phyloP scores from a whole-genome alignment of 1,140 invertebrate species.

The Bemisia tabaci region DNA sequence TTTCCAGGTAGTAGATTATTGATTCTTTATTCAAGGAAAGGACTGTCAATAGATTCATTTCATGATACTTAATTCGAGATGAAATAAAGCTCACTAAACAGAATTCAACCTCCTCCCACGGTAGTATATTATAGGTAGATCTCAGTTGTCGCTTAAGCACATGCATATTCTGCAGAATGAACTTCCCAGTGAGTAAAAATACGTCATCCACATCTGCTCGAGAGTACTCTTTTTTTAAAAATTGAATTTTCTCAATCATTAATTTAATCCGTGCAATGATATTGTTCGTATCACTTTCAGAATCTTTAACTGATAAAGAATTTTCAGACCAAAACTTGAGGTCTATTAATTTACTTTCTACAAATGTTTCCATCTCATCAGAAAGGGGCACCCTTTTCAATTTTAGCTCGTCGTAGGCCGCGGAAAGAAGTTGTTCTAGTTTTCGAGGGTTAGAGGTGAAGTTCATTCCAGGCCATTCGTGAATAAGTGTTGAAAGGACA shows the following conservation, averaged over 20 bases:
- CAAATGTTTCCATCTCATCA: constrained; percentile 12
- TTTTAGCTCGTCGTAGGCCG: constrained; percentile 13
- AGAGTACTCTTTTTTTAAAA: constrained; percentile 2
- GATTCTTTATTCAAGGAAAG: constrained; percentile 11
- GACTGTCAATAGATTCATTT: constrained; percentile 16
- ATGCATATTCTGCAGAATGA: constrained; percentile 11
- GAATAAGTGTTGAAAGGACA: constrained; percentile 9
- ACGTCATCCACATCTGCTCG: constrained; percentile 4
- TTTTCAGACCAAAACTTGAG: not conserved
- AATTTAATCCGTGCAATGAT: constrained; percentile 4
- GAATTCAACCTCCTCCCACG: constrained; percentile 21
- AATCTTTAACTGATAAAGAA: not conserved
- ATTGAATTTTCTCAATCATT: constrained; percentile 7
- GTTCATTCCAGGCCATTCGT: constrained; percentile 13
- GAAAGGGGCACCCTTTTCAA: constrained; percentile 13
- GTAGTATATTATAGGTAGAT: constrained; percentile 6
- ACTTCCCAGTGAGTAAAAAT: constrained; percentile 8
- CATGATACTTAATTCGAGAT: constrained; percentile 13
- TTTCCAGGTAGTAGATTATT: constrained; percentile 14
- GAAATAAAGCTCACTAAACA: constrained; percentile 17
- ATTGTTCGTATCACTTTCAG: not conserved
- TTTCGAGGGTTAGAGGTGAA: not conserved
- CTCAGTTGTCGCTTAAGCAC: constrained; percentile 16
- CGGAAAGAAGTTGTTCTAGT: constrained; percentile 9
- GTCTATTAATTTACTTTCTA: constrained; percentile 13